Conservation (phyloP, 53 echinoderm and acorn worm species). For the Mesocentrotus franciscanus region DNA sequence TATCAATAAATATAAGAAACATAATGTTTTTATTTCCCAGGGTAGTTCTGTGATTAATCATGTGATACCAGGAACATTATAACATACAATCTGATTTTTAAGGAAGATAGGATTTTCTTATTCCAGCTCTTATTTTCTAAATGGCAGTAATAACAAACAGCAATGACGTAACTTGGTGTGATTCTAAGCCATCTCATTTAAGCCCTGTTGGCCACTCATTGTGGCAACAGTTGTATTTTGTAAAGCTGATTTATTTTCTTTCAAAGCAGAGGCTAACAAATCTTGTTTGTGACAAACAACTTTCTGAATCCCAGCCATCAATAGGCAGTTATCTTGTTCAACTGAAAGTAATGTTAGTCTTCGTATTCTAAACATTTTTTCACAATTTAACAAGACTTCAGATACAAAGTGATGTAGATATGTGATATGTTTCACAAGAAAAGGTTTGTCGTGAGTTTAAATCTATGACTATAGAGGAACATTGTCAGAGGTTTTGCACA, state of each 20-base stretch:
- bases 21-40: not conserved
- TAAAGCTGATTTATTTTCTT: conserved; percentile 56
- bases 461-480: not conserved
- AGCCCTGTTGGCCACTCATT: conserved; percentile 24
- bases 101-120: conserved; percentile 20
- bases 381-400: not conserved
- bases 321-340: conserved; percentile 56
- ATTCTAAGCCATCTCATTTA: conserved; percentile 42
- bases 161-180: conserved; percentile 30
- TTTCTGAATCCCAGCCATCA: conserved; percentile 57
- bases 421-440: not conserved
- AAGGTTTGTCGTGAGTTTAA: not conserved
- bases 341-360: conserved; percentile 30
- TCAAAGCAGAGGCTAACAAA: conserved; percentile 35
- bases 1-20: not conserved
- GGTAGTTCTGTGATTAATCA: not conserved
- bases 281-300: conserved; percentile 69
- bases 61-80: not conserved
- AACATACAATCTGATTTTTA: not conserved
- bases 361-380: not conserved
- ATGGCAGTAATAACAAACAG: conserved; percentile 49
- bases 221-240: conserved; percentile 57
- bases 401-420: not conserved
- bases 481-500: not conserved
- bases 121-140: conserved; percentile 1